A percentile compares a stretch with the other conserved stretches of the same genome.
phyloP scores from a whole-genome alignment of 2,113 vertebrate genomes.

The Glareola pratincola region DNA sequence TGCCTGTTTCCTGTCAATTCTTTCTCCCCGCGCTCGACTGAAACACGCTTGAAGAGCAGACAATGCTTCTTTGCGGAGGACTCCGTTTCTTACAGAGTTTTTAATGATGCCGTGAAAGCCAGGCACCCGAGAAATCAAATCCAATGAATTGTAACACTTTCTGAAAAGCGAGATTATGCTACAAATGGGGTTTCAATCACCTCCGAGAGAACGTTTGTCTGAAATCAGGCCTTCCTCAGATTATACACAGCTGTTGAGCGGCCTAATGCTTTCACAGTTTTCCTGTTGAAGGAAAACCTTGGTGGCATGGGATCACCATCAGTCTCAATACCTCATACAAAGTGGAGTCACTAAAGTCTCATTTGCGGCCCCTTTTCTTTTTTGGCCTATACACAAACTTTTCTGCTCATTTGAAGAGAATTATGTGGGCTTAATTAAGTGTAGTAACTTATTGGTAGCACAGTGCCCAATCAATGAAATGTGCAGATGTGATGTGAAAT shows the following conservation, averaged over 20 bases:
- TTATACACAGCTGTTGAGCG: slow-evolving; percentile 82
- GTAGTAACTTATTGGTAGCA: slow-evolving; percentile 88
- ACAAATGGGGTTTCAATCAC: slow-evolving; percentile 85
- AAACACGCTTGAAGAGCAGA: slow-evolving; percentile 38
- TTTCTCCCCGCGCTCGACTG: neutral
- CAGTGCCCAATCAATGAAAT: slow-evolving; percentile 78
- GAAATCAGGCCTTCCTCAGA: slow-evolving; percentile 75
- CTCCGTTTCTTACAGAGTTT: slow-evolving; percentile 82
- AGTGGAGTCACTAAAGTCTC: slow-evolving; percentile 82
- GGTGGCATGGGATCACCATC: slow-evolving; percentile 83
- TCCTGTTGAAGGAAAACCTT: slow-evolving; percentile 76
- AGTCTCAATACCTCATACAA: slow-evolving; percentile 80
- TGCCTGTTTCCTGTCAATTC: neutral
- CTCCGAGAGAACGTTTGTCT: slow-evolving; percentile 73
- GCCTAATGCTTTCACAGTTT: slow-evolving; percentile 80
- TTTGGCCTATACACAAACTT: slow-evolving; percentile 75
- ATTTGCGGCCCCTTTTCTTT: slow-evolving; percentile 80
- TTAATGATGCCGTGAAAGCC: slow-evolving; percentile 81
- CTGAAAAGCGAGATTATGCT: slow-evolving; percentile 92
- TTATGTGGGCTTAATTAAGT: slow-evolving; percentile 92
- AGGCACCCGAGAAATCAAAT: slow-evolving; percentile 86
- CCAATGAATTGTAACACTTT: slow-evolving; percentile 89
- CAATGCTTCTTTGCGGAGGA: slow-evolving; percentile 79
- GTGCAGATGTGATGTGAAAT: slow-evolving; percentile 92
- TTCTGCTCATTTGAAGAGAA: slow-evolving; percentile 79